A percentile compares a stretch with the other conserved stretches of the same genome.
These are phyloP conservation scores for Hydriomena furcata DNA, from an alignment of 2,888 invertebrate genomes.

Conservation along the genomic window DNA sequence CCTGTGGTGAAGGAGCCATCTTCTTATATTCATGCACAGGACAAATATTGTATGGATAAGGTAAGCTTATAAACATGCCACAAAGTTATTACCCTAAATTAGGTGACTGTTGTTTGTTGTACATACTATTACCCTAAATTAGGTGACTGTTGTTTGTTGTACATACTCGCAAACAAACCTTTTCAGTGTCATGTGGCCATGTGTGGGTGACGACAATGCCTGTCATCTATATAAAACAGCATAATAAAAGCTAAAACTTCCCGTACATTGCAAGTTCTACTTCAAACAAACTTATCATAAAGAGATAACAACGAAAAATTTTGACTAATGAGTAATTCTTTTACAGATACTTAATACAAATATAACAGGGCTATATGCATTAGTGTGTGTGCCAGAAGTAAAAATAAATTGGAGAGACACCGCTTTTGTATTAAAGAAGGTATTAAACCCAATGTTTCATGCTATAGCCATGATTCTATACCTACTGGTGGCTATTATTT, in stretches of 20 bases:
- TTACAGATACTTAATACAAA: conserved; percentile 81
- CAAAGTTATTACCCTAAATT: too few species aligned
- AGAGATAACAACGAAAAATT: conserved; percentile 5
- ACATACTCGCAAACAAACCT: too few species aligned
- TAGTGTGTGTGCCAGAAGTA: conserved; percentile 89
- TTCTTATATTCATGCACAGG: conserved; percentile 88
- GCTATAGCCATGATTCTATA: conserved; percentile 88
- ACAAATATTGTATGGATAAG: conserved; percentile 93
- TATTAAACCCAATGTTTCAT: conserved; percentile 91
- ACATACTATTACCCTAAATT: too few species aligned
- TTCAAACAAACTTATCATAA: not conserved
- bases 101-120: too few species aligned
- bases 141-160: too few species aligned
- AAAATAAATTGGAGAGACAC: conserved; percentile 89
- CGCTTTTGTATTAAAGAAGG: conserved; percentile 88
- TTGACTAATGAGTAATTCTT: conserved; percentile 14
- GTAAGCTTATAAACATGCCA: conserved; percentile 60
- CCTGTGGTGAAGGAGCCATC: conserved; percentile 80
- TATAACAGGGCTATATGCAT: conserved; percentile 86
- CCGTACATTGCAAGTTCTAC: too few species aligned
- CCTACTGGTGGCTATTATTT: conserved; percentile 89
- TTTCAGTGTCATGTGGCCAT: too few species aligned
- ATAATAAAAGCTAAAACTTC: too few species aligned
- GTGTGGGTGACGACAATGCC: too few species aligned
- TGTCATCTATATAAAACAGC: too few species aligned